A percentile compares a stretch with the other conserved stretches of the same genome.
Evolutionary conservation across 37 sponge, comb jelly and placozoan species (phyloP).

Genomic region (Cliona cf. orientalis): DNA sequence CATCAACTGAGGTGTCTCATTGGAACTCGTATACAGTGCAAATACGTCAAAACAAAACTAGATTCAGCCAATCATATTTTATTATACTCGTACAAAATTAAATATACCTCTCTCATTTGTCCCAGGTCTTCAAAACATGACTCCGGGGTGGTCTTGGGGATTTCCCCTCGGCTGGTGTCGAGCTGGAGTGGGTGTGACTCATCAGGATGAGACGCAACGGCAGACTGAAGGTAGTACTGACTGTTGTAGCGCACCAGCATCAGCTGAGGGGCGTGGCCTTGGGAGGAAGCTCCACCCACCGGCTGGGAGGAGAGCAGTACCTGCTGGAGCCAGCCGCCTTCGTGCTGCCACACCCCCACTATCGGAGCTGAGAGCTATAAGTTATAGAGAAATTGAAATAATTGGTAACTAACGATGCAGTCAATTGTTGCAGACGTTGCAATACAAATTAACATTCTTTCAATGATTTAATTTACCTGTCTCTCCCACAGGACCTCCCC

Average conservation of each 20-base stretch:
- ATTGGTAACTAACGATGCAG: background rate
- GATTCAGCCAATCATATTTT: too few species aligned
- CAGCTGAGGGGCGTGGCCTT: constrained; percentile 8
- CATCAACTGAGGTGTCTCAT: background rate
- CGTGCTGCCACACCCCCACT: constrained; percentile 52
- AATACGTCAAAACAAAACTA: too few species aligned
- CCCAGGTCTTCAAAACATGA: too few species aligned
- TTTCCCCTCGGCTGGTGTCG: background rate
- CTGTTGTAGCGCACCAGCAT: constrained; percentile 32
- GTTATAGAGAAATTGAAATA: background rate
- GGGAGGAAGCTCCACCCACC: background rate
- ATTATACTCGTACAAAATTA: too few species aligned
- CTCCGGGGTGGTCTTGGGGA: too few species aligned
- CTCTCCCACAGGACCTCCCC: background rate
- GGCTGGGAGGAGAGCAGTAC: background rate
- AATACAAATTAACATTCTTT: background rate
- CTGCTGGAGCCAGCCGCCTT: constrained; percentile 42
- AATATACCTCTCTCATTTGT: too few species aligned
- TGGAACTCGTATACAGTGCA: too few species aligned
- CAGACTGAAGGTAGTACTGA: constrained; percentile 46
- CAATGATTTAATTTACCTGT: background rate
- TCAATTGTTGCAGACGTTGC: background rate
- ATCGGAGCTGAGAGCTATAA: constrained; percentile 65
- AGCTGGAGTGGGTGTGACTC: background rate
- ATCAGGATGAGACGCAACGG: background rate